phyloP scores from a whole-genome alignment of 2,888 invertebrate genomes.

The Tipula vernalis region DNA sequence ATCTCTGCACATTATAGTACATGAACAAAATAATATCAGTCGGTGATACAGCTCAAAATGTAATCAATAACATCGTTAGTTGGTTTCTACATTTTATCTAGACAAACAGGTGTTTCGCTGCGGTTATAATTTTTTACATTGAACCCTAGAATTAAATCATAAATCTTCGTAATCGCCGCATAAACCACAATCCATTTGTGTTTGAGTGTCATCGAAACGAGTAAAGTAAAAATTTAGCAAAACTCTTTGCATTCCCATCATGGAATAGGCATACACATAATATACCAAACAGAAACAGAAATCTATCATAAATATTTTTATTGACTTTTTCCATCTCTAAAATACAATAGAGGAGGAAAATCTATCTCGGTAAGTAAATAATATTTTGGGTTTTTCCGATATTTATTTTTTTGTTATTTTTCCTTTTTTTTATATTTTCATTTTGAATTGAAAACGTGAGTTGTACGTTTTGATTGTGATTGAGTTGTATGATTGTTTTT shows the following conservation, averaged over 20 bases:
- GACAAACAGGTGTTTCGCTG: not conserved
- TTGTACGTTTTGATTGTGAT: conserved; percentile 4
- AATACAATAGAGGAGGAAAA: not conserved
- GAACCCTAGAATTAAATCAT: not conserved
- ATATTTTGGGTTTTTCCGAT: not conserved
- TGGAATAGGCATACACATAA: not conserved
- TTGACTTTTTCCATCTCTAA: not conserved
- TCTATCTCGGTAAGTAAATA: conserved; percentile 4
- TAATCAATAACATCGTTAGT: too few relatives aligned
- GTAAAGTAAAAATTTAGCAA: too few relatives aligned
- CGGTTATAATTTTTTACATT: not conserved
- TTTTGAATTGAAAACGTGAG: conserved; percentile 4
- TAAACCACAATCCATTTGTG: not conserved
- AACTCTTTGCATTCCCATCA: not conserved
- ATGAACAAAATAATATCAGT: too few relatives aligned
- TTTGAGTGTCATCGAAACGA: not conserved
- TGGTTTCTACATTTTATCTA: too few relatives aligned
- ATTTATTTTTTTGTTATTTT: not conserved
- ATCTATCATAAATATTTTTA: not conserved
- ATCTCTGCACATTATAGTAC: too few relatives aligned
- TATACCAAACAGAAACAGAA: not conserved
- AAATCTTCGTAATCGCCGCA: not conserved
- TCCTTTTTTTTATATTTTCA: not conserved
- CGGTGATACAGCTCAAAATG: too few relatives aligned
- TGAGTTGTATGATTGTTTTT: not conserved